These are phyloP conservation scores for Polypedilum pembai DNA, from an alignment of 1,140 invertebrate genomes.

Conservation along the genomic window DNA sequence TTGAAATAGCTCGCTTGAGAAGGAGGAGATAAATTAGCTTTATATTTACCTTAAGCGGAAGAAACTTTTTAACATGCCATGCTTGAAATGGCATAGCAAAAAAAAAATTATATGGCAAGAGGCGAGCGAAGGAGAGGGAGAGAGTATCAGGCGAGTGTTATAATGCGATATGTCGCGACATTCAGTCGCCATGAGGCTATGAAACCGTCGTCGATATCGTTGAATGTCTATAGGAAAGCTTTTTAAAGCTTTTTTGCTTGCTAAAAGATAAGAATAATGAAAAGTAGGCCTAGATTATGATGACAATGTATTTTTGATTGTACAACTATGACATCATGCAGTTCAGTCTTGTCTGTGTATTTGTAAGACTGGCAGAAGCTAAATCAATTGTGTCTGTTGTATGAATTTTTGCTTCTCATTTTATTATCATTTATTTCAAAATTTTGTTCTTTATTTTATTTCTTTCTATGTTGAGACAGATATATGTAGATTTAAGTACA, in stretches of 20 bases:
- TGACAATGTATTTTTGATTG: constrained; percentile 13
- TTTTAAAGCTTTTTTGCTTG: not conserved
- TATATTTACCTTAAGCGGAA: constrained; percentile 17
- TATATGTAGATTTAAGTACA: too few relatives aligned
- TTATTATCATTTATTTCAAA: too few relatives aligned
- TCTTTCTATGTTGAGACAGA: too few relatives aligned
- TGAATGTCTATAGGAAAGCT: not conserved
- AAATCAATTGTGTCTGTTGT: too few relatives aligned
- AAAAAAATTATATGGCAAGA: not conserved
- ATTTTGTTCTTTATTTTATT: too few relatives aligned
- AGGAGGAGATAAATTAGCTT: constrained; percentile 4
- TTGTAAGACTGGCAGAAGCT: too few relatives aligned
- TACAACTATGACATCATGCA: not conserved
- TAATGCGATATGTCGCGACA: constrained; percentile 16
- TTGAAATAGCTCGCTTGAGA: too few relatives aligned
- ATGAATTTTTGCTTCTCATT: too few relatives aligned
- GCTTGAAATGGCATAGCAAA: not conserved
- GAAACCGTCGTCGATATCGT: not conserved
- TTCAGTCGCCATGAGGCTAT: not conserved
- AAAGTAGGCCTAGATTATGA: constrained; percentile 12
- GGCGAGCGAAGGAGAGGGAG: not conserved
- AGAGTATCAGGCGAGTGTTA: constrained; percentile 15
- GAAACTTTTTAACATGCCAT: constrained; percentile 18
- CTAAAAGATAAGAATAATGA: not conserved
- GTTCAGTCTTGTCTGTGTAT: not conserved